phyloP scores from a whole-genome alignment of 2,888 invertebrate genomes.

The Syrphus vitripennis region DNA sequence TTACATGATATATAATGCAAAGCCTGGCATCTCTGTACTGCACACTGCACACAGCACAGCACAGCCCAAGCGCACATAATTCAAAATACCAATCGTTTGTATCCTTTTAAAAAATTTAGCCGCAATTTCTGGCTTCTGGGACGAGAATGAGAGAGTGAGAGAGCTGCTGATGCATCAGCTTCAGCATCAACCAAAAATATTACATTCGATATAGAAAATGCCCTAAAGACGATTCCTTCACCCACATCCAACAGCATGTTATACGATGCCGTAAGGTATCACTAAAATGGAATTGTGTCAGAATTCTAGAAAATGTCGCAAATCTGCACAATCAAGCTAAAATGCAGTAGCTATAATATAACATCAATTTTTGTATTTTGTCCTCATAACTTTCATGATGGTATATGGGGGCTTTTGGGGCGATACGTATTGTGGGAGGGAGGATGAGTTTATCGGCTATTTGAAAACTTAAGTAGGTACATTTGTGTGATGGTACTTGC shows the following conservation, averaged over 20 bases:
- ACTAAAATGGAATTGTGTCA: conserved; percentile 42
- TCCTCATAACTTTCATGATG: neutral
- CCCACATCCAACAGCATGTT: neutral
- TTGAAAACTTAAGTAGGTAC: neutral
- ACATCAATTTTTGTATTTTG: too few relatives aligned
- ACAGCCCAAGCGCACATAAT: neutral
- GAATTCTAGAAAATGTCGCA: conserved; percentile 53
- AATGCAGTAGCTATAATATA: conserved; percentile 42
- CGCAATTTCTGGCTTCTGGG: conserved; percentile 4
- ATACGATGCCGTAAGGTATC: conserved; percentile 19
- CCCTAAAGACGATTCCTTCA: conserved; percentile 22
- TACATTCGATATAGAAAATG: neutral
- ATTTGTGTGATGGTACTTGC: neutral
- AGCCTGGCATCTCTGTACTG: neutral
- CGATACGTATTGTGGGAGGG: neutral
- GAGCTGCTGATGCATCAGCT: too few relatives aligned
- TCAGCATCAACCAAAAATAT: conserved; percentile 16
- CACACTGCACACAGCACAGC: neutral
- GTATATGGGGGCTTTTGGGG: neutral
- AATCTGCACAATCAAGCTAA: conserved; percentile 61
- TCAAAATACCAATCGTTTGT: conserved; percentile 29
- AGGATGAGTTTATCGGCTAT: conserved; percentile 3
- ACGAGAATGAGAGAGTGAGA: neutral
- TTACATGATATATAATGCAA: neutral
- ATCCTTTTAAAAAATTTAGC: conserved; percentile 12